Percentiles rank a stretch among this genome's conserved stretches.
phyloP scores from a whole-genome alignment of 2,113 vertebrate species.

The Papio anubis region DNA sequence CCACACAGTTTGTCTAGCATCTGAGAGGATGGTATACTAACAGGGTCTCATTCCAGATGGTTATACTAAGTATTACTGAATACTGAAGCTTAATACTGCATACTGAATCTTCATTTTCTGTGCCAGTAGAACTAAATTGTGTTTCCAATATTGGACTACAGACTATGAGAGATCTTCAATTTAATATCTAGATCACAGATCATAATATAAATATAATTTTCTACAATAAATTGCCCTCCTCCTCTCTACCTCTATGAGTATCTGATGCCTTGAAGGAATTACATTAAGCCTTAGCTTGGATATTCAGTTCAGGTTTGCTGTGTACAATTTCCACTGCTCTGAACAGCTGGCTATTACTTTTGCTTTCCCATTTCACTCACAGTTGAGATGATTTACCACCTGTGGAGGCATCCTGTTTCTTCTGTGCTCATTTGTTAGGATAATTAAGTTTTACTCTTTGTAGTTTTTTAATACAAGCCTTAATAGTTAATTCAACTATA shows the following conservation, averaged over 20 bases:
- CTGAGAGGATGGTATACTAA: not conserved
- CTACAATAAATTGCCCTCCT: conserved; percentile 39
- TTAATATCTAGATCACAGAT: conserved; percentile 26
- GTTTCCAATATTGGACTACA: not conserved
- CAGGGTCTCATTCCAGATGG: conserved; percentile 36
- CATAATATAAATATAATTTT: conserved; percentile 40
- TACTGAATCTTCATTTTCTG: not conserved
- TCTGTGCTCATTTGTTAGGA: conserved; percentile 75
- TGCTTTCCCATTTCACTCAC: conserved; percentile 79
- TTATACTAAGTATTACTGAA: not conserved
- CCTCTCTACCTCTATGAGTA: conserved; percentile 39
- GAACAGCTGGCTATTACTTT: conserved; percentile 75
- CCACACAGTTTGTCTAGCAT: not conserved
- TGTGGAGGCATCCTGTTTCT: conserved; percentile 78
- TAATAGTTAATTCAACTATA: conserved; percentile 56
- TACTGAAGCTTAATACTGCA: not conserved
- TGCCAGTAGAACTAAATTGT: not conserved
- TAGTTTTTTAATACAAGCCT: conserved; percentile 59
- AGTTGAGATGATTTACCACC: conserved; percentile 82
- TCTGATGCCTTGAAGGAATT: conserved; percentile 64
- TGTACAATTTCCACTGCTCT: conserved; percentile 71
- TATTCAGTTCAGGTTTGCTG: conserved; percentile 66
- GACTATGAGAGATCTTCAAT: not conserved
- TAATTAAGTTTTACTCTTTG: conserved; percentile 72
- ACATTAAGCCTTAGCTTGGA: not conserved